A percentile compares a stretch with the other conserved stretches of the same genome.
Evolutionary conservation across 2,888 invertebrate species (phyloP).

Genomic region (Petrolisthes manimaculis): DNA sequence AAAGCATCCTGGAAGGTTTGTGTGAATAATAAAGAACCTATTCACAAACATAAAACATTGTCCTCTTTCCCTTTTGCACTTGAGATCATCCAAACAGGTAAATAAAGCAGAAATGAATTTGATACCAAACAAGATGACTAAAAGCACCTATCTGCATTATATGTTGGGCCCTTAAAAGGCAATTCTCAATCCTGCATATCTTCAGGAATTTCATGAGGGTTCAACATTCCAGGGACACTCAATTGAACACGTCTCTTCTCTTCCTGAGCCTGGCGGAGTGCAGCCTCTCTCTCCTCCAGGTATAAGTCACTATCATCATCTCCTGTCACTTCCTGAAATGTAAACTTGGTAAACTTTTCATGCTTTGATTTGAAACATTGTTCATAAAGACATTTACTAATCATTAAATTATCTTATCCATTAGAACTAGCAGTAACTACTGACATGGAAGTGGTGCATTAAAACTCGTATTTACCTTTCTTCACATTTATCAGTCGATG

Average conservation of each 20-base stretch:
- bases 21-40: too few species aligned
- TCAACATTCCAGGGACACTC: conserved; percentile 95
- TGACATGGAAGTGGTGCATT: too few species aligned
- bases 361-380: too few species aligned
- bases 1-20: too few species aligned
- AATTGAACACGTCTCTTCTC: conserved; percentile 93
- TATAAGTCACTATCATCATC: conserved; percentile 98
- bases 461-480: too few species aligned
- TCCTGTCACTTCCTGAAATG: conserved; percentile 92
- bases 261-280: conserved; percentile 89
- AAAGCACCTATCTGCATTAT: not conserved
- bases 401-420: too few species aligned
- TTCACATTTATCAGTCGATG: too few species aligned
- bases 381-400: too few species aligned
- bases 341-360: not conserved
- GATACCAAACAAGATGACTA: not conserved
- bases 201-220: conserved; percentile 94
- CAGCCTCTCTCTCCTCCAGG: conserved; percentile 94
- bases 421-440: too few species aligned
- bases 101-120: not conserved
- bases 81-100: not conserved
- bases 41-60: not conserved
- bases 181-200: conserved; percentile 86
- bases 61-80: not conserved
- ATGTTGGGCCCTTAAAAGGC: not conserved